Percentiles rank a stretch among this genome's conserved stretches.
Evolutionary conservation across 2,797 vertebrate species (phyloP).

Genomic region (Dromococcyx pavoninus): DNA sequence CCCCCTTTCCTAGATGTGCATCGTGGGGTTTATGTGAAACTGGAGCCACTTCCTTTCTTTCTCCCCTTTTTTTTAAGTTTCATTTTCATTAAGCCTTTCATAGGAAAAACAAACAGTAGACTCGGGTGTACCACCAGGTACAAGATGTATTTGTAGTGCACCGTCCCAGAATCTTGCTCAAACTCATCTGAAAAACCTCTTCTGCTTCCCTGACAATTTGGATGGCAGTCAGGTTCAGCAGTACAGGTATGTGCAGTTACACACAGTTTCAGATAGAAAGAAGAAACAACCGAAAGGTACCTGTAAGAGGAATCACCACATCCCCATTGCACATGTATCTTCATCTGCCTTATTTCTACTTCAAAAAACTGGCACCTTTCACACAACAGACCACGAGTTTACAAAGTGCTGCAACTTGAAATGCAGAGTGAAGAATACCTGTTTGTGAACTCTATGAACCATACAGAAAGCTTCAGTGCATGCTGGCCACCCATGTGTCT

Average conservation of each 20-base stretch:
- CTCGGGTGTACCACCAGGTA: background rate
- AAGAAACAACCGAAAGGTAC: background rate
- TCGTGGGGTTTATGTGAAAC: background rate
- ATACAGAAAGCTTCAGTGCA: background rate
- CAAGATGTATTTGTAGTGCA: background rate
- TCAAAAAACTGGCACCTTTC: background rate
- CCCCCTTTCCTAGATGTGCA: background rate
- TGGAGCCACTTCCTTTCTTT: background rate
- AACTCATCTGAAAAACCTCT: background rate
- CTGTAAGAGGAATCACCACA: background rate
- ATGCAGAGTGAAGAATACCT: background rate
- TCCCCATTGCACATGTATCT: background rate
- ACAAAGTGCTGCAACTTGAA: background rate
- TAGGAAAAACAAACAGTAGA: background rate
- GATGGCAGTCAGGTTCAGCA: background rate
- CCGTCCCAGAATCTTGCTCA: background rate
- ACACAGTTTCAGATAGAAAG: background rate
- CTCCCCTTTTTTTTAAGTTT: background rate
- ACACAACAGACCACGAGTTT: background rate
- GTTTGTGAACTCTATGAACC: background rate
- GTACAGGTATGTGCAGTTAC: background rate
- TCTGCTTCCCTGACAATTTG: background rate
- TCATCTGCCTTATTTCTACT: background rate
- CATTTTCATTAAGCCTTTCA: background rate
- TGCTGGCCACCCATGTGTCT: background rate